A percentile compares a stretch with the other conserved stretches of the same genome.
Evolutionary conservation across 2,113 vertebrate genomes (phyloP).

Genomic region (Cettia cetti): DNA sequence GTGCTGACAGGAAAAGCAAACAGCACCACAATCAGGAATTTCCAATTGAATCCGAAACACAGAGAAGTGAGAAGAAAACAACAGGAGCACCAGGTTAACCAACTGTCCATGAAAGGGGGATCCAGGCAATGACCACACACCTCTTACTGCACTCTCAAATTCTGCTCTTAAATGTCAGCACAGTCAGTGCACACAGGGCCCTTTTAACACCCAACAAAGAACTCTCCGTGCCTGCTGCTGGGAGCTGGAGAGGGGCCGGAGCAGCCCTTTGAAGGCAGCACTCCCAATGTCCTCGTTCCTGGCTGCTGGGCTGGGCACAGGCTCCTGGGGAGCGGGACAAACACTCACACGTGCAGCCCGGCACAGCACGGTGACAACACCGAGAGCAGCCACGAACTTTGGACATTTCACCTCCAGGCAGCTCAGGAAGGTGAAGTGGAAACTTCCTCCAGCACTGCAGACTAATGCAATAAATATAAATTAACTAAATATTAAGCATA

Average conservation of each 20-base stretch:
- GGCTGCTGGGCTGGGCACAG: not conserved
- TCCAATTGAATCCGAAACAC: not conserved
- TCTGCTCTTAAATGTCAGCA: slow-evolving; percentile 37
- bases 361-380: fast-evolving
- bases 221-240: fast-evolving
- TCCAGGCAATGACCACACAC: not conserved
- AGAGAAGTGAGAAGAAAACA: not conserved
- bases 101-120: not conserved
- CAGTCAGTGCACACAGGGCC: not conserved
- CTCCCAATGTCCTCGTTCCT: not conserved
- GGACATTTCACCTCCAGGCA: not conserved
- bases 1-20: not conserved
- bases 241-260: not conserved
- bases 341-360: fast-evolving
- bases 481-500: not conserved
- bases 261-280: not conserved
- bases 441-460: not conserved
- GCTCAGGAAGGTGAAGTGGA: not conserved
- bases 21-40: not conserved
- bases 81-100: not conserved
- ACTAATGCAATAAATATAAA: not conserved
- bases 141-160: not conserved
- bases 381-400: not conserved
- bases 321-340: not conserved
- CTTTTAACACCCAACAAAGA: not conserved